Conservation (phyloP, 2,888 invertebrate genomes). For the Nemoura dubitans region DNA sequence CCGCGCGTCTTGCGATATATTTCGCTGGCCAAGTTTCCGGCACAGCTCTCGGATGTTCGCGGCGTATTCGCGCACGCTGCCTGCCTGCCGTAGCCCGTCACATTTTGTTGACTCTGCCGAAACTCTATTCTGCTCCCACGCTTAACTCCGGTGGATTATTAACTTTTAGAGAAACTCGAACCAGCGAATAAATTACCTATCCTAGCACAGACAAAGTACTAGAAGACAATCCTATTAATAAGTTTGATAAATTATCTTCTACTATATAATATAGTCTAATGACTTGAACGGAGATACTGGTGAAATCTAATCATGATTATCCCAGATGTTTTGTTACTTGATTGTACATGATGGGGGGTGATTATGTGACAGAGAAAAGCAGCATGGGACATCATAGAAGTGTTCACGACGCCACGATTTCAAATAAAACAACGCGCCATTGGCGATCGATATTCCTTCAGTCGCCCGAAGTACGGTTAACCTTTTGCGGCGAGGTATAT, state of each 20-base stretch:
- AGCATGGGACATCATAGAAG: not conserved
- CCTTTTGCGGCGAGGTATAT: too few relatives aligned
- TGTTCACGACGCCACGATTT: too few relatives aligned
- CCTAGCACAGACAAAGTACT: slow-evolving; percentile 16
- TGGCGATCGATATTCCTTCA: too few relatives aligned
- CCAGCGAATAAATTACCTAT: slow-evolving; percentile 33
- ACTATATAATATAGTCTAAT: not conserved
- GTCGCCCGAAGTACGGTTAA: not conserved
- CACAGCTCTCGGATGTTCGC: not conserved
- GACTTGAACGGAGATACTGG: slow-evolving; percentile 15
- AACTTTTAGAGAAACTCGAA: slow-evolving; percentile 34
- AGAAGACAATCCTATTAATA: slow-evolving; percentile 34
- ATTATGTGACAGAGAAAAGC: not conserved
- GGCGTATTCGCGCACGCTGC: not conserved
- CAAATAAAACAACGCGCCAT: too few relatives aligned
- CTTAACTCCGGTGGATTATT: slow-evolving; percentile 37
- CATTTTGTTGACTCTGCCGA: slow-evolving; percentile 28
- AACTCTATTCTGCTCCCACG: not conserved
- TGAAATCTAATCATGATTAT: not conserved
- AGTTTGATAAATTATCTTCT: slow-evolving; percentile 31
- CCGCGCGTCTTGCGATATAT: not conserved
- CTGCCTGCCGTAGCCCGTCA: too few relatives aligned
- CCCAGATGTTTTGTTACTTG: not conserved
- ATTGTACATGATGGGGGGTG: slow-evolving; percentile 20
- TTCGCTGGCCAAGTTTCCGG: not conserved